Evolutionary conservation across 1,140 invertebrate genomes (phyloP), one percentile per base, ranked within the genome.

Genomic region (Drosophila santomea): DNA sequence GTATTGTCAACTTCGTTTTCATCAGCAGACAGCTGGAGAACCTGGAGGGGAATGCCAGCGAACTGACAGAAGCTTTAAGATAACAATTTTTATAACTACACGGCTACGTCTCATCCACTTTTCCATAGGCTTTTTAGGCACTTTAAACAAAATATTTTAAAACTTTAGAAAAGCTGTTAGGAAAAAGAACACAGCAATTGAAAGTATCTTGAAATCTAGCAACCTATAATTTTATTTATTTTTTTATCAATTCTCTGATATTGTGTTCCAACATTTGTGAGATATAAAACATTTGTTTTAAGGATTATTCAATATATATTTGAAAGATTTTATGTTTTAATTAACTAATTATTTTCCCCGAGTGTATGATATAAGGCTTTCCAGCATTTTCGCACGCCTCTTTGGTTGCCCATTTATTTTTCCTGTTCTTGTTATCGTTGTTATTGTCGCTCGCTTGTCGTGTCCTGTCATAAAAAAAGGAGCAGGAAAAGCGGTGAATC

Each of bases 1-100:
- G 74, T 62, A 89, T 88, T 88, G 83, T 88, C 83, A 88, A 88
- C 71, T 86, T 86, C 84, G 83, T 88, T 86, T 88, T 86, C 83
- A 88, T 89, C 84, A 86, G 84, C 79, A 62, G 82, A 86, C 81
- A 62, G 64, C 66, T 23, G 45, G 45, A 35, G 35, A 55, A 71
- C 55, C 57, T 57, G 44, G 44, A 69, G 56, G 78, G 71, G 43
- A 52, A 32, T 55, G 17, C 41, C 52, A 23, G 45, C 47, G 62
- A 78, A 82, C 82, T 85, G 83, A 80, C 83, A 89, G 84, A 50
- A 74, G 79, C 83, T 88, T 88, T 80, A 89, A 89, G 83, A 88
- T 88, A 88, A 74, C 67, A 66, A 73, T 88, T 88, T 88, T 88
- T 79, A 82, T 88, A 86, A 82, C 82, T 88, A 82, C 83, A 88